Evolutionary conservation across 2,888 invertebrate genomes (phyloP), one percentile per base, ranked within the genome.

Genomic region (Escarpia spicata): DNA sequence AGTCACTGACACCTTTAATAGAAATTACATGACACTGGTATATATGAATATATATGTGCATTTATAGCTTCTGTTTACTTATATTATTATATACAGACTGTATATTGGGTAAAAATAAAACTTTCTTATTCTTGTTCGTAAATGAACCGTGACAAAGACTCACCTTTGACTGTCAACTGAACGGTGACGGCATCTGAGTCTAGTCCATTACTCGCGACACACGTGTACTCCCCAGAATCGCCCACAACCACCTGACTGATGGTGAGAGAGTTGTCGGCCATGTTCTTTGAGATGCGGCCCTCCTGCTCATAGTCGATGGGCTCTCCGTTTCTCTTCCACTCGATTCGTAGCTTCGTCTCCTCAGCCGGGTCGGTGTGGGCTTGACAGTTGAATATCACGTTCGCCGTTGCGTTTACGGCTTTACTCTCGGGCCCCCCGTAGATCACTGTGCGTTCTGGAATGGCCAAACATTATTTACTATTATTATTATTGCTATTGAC

Each of bases 321-420:
- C 95, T 98, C 97, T 0, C 98, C 98, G 96, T 98, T 98, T 95
- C 98, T 98, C 94, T 98, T 97, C 99, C 99, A 99, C 92, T 98
- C 97, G 95, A 99, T 98, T 94, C 97, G 97, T 52, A 99, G 97
- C 3, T 97, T 94, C 43, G 93, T 91, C 4, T 43, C 52, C 92
- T 96, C 96, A 1, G 91, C 60, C 0, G 94, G 93, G 92, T 96
- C 96, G 9, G 96, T 96, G 31, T 60, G 93, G 2, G 95, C 96
- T 1, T 94, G 93, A 93, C 96, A 96, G 6, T 92, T 94, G 91
- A 96, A 95, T 31, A 93, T 93, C 4, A 95, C 95, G 10, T 93
- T 92, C 8, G 92, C 94, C 0, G 94, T 94, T 37, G 93, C 93
- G 45, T 91, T 94, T 43, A 95, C 94, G 12, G 92, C 91, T 60